Base-by-base conservation (phyloP, 2,113 vertebrate species). In the Lynx canadensis region DNA sequence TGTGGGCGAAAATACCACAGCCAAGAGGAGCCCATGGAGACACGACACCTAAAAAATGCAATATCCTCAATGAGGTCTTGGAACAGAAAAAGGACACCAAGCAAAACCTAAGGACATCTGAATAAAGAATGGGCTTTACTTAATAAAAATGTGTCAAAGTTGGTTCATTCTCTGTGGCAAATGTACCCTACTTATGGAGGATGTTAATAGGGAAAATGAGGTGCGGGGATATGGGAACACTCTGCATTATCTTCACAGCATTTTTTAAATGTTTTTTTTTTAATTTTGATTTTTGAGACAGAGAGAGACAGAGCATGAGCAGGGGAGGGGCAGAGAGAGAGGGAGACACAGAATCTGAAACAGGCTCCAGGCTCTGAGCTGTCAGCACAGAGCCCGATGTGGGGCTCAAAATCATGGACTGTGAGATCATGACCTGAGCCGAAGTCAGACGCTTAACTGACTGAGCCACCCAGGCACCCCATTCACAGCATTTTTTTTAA, bases 1-100 rank as follows among this genome's bases (percentile, higher is more conserved):
- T 29, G 52, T 48, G n/a, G 48, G 80, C 73, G 66, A 60, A 36
- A 50, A 23, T 14, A 31, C 29, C 65, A 31, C 23, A 36, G 38
- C 15, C 38, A 13, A 60, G 66, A 60, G 66, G 52, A 7, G 11
- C 55, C 91, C 7, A 2, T 16, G 69, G 41, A 50, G 2, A 25
- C 18, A 0, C 4, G 41, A 50, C 3, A 6, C 15, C 16, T 23
- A 0, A 52, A 27, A 2, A 25, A 50, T 38, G 33, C 3, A 9
- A 33, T n/a, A n/a, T 19, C 76, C 31, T 33, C 23, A 2, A 3
- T n/a, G 71, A 41, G 31, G 4, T 25, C 88, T 31, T 10, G 2
- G 38, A 3, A 48, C 57, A 65, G 13, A 50, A 15, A 45, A n/a
- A n/a, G 55, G 29, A n/a, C 38, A n/a, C 23, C 88, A 36, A n/a